Evolutionary conservation across 2,113 vertebrate species (phyloP).

Genomic region (Mustelus asterias): DNA sequence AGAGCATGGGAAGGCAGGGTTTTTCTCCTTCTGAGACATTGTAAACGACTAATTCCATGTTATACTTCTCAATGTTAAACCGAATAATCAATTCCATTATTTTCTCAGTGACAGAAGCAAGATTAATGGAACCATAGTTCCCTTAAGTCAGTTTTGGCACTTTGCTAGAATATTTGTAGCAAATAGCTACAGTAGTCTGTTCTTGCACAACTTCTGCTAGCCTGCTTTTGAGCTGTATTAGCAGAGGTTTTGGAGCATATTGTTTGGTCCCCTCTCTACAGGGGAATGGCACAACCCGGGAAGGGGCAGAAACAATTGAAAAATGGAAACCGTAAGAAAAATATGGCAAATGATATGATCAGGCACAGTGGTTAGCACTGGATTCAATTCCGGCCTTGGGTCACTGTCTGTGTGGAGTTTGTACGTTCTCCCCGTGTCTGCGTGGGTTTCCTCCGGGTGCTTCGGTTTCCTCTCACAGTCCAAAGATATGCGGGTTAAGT

Average conservation of each 20-base stretch:
- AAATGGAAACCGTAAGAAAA: not conserved
- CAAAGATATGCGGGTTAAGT: no score
- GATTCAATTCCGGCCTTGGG: no score
- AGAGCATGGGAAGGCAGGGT: not conserved
- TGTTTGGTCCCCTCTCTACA: not conserved
- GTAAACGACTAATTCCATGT: not conserved
- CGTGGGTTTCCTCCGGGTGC: no score
- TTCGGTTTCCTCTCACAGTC: no score
- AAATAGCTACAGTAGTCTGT: not conserved
- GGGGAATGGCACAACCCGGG: not conserved
- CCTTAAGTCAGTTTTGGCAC: not conserved
- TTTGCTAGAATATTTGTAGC: not conserved
- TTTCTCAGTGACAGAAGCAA: not conserved
- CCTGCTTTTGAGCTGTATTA: not conserved
- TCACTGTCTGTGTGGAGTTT: no score
- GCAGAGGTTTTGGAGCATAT: not conserved
- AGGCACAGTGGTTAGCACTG: no score
- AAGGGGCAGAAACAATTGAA: constrained; percentile 1
- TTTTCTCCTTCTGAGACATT: not conserved
- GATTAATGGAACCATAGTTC: not conserved
- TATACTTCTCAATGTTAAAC: not conserved
- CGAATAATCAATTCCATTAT: not conserved
- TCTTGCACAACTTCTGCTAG: not conserved
- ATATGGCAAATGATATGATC: not conserved
- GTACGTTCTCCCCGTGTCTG: no score